Evolutionary conservation across 2,113 vertebrate species (phyloP).

Genomic region (Cryptomyrus ogoouensis): DNA sequence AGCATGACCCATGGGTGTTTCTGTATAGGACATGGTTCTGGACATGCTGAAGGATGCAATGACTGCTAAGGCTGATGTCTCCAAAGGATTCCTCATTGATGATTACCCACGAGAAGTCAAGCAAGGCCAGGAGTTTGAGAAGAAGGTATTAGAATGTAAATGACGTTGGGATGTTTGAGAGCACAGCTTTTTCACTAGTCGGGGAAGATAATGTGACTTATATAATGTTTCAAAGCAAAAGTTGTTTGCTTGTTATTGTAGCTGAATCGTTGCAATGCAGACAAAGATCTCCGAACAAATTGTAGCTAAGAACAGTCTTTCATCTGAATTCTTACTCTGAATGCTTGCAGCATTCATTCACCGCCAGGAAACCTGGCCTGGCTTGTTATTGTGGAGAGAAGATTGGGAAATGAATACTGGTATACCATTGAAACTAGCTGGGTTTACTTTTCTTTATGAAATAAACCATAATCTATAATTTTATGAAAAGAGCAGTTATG

Average conservation of each 20-base stretch:
- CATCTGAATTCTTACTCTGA: not conserved
- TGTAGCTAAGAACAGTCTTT: not conserved
- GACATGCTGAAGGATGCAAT: constrained; percentile 96
- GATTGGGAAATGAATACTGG: not conserved
- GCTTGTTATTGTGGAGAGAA: not conserved
- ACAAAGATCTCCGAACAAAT: not conserved
- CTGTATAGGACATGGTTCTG: constrained; percentile 80
- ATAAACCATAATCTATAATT: not conserved
- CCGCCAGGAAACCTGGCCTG: not conserved
- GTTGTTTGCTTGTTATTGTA: not conserved
- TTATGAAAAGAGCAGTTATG: not conserved
- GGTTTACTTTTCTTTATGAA: not conserved
- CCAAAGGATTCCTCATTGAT: constrained; percentile 91
- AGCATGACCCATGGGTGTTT: not conserved
- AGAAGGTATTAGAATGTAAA: constrained; percentile 64
- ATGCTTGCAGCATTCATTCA: not conserved
- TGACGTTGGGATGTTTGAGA: not conserved
- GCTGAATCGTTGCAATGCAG: not conserved
- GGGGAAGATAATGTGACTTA: not conserved
- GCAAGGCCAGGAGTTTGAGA: constrained; percentile 93
- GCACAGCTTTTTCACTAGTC: not conserved
- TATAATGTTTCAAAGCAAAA: not conserved
- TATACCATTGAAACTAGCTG: not conserved
- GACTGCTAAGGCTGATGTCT: constrained; percentile 79
- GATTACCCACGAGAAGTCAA: constrained; percentile 94